phyloP scores from a whole-genome alignment of 2,113 vertebrate species.

The Rhineura floridana region DNA sequence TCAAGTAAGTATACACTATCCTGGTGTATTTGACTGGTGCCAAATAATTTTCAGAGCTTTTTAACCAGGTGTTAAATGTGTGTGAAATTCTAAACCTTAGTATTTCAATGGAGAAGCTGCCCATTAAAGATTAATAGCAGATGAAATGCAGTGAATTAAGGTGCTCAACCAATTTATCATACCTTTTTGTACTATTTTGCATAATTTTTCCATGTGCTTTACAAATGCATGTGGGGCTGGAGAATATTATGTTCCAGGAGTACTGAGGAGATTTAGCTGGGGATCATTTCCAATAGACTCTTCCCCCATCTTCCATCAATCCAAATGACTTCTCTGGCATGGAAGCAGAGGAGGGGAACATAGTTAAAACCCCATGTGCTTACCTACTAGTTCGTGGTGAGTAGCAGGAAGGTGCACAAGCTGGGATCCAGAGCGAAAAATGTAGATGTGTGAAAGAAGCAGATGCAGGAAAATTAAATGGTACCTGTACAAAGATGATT shows the following conservation, averaged over 20 bases:
- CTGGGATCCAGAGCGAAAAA: not conserved
- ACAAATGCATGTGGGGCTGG: not conserved
- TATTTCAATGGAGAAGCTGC: not conserved
- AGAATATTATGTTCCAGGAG: not conserved
- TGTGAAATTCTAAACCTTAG: constrained; percentile 1
- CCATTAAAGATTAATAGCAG: not conserved
- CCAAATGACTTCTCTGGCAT: not conserved
- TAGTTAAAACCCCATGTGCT: not conserved
- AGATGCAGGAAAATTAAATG: not conserved
- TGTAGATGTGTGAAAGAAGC: not conserved
- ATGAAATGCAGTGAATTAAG: not conserved
- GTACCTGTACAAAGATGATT: not conserved
- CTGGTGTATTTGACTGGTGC: constrained; percentile 3
- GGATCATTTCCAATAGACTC: not conserved
- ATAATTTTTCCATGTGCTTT: not conserved
- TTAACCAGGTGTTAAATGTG: constrained; percentile 14
- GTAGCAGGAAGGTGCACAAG: not conserved
- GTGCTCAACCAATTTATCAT: not conserved
- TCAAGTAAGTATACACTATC: not conserved
- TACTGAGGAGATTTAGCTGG: not conserved
- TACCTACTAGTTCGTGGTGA: not conserved
- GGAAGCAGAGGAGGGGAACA: not conserved
- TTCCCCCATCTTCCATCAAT: not conserved
- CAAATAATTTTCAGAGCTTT: not conserved
- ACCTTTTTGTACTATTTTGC: not conserved